Evolutionary conservation across 2,797 vertebrate species (phyloP).

Genomic region (Anguilla obscura): DNA sequence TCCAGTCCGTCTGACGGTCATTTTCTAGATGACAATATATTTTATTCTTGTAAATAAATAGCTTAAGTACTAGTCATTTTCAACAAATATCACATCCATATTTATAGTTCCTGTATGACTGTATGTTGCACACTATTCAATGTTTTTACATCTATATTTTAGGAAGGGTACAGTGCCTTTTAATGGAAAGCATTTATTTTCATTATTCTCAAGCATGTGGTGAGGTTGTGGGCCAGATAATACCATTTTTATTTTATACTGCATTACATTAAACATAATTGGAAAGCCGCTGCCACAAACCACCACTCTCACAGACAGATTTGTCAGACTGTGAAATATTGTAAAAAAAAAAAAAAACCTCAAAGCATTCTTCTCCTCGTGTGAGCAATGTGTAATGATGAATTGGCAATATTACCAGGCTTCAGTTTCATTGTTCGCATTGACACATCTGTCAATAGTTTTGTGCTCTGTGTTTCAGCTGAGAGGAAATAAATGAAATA

Average conservation of each 20-base stretch:
- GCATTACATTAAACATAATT: slow-evolving; percentile 34
- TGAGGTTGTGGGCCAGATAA: slow-evolving; percentile 1
- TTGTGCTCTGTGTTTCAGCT: slow-evolving; percentile 35
- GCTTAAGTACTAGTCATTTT: background rate
- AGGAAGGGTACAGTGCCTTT: background rate
- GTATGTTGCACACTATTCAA: background rate
- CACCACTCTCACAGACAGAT: slow-evolving; percentile 38
- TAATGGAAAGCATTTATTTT: slow-evolving; percentile 12
- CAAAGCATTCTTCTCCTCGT: slow-evolving; percentile 45
- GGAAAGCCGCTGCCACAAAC: slow-evolving; percentile 16
- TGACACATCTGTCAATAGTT: slow-evolving; percentile 51
- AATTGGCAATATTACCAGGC: slow-evolving; percentile 46
- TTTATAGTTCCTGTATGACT: background rate
- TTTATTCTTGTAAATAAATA: background rate
- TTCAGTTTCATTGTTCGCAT: slow-evolving; percentile 45
- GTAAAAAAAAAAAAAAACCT: slow-evolving; percentile 33
- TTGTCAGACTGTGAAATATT: slow-evolving; percentile 44
- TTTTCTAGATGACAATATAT: slow-evolving; percentile 37
- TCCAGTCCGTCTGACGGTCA: slow-evolving; percentile 45
- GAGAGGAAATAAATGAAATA: slow-evolving; percentile 36
- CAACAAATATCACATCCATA: background rate
- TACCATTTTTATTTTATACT: slow-evolving; percentile 38
- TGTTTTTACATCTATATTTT: slow-evolving; percentile 30
- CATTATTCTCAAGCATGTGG: background rate
- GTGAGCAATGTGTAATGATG: slow-evolving; percentile 44